Evolutionary conservation across 1,140 invertebrate genomes (phyloP).

Genomic region (Choristoneura fumiferana): DNA sequence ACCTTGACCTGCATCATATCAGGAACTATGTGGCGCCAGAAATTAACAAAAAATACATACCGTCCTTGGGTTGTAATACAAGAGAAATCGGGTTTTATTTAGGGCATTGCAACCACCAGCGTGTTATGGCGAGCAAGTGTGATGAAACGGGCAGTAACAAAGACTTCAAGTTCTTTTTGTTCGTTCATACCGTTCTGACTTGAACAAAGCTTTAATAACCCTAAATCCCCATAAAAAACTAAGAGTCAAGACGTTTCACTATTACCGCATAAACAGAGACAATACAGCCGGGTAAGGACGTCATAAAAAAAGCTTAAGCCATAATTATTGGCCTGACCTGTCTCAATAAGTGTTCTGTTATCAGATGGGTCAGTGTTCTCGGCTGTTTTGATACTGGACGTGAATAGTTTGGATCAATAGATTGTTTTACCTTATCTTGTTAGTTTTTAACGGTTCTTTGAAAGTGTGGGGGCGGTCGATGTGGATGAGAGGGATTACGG

Average conservation of each 20-base stretch:
- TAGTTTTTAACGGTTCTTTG: constrained; percentile 4
- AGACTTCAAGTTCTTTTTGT: too few relatives aligned
- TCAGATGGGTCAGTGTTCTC: constrained; percentile 9
- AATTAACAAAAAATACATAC: too few relatives aligned
- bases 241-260: background rate
- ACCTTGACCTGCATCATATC: too few relatives aligned
- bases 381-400: background rate
- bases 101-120: too few relatives aligned
- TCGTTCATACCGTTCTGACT: too few relatives aligned
- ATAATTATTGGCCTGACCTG: constrained; percentile 16
- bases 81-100: too few relatives aligned
- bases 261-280: background rate
- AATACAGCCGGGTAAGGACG: background rate
- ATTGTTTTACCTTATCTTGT: constrained; percentile 10
- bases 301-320: background rate
- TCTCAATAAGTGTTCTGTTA: constrained; percentile 13
- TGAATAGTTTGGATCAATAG: background rate
- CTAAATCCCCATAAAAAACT: background rate
- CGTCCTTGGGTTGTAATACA: too few relatives aligned
- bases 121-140: too few relatives aligned
- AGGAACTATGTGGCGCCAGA: too few relatives aligned
- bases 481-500: background rate
- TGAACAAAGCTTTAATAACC: too few relatives aligned
- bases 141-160: too few relatives aligned
- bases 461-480: constrained; percentile 3